Conservation (phyloP, 1,140 invertebrate genomes). For the Drosophila carrolli region DNA sequence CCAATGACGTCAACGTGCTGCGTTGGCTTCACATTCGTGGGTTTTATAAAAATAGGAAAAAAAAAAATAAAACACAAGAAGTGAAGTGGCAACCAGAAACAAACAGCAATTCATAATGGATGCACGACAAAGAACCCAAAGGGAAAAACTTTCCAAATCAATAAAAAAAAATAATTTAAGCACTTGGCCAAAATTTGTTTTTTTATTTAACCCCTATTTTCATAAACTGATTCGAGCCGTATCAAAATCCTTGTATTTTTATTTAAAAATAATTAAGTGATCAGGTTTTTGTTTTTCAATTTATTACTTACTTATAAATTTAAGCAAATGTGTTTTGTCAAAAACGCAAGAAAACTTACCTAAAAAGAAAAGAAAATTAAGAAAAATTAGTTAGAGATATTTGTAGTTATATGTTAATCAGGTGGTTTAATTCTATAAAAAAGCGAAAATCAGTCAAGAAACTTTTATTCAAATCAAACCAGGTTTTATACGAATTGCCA, state of each 20-base stretch:
- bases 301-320: neutral
- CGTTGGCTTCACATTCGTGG: slow-evolving; percentile 27
- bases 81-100: neutral
- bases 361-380: slow-evolving; percentile 3
- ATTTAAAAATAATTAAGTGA: too few species aligned
- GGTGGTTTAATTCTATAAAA: too few species aligned
- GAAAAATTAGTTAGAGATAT: neutral
- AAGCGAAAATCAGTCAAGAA: too few species aligned
- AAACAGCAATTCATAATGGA: neutral
- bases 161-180: neutral
- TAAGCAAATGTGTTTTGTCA: neutral
- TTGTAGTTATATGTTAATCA: too few species aligned
- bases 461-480: too few species aligned
- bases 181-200: neutral
- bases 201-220: too few species aligned
- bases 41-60: slow-evolving; percentile 1
- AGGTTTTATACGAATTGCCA: too few species aligned
- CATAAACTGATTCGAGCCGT: too few species aligned
- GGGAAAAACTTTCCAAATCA: slow-evolving; percentile 1
- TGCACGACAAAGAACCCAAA: too few species aligned
- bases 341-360: neutral
- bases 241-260: too few species aligned
- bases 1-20: slow-evolving; percentile 25
- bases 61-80: neutral
- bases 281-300: neutral